A percentile compares a stretch with the other conserved stretches of the same genome.
phyloP scores from a whole-genome alignment of 64 coral and sea anemone species.

The Porites lutea region DNA sequence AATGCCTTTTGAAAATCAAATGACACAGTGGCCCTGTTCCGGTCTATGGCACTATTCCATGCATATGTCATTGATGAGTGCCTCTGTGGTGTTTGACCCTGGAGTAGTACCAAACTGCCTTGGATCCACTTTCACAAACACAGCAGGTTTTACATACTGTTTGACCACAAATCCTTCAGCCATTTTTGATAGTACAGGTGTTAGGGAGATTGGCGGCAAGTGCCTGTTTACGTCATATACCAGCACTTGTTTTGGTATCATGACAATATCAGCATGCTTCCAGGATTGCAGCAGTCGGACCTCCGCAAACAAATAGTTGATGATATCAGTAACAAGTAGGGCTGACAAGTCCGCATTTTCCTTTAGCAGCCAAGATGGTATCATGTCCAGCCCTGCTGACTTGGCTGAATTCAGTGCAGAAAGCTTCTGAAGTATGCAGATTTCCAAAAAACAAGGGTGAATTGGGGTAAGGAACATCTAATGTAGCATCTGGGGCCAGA shows the following conservation, averaged over 20 bases:
- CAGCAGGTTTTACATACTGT: slow-evolving; percentile 20
- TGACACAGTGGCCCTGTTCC: slow-evolving; percentile 8
- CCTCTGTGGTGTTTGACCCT: slow-evolving; percentile 6
- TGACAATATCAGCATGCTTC: slow-evolving; percentile 36
- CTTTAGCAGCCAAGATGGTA: slow-evolving; percentile 26
- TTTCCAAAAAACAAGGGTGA: not conserved
- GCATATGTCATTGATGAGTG: slow-evolving; percentile 11
- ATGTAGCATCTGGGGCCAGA: not conserved
- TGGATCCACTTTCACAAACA: slow-evolving; percentile 30
- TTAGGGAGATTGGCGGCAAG: slow-evolving; percentile 27
- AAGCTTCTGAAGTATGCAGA: too few relatives aligned
- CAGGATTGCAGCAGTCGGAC: slow-evolving; percentile 16
- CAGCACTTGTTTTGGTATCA: slow-evolving; percentile 29
- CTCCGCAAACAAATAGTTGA: slow-evolving; percentile 36
- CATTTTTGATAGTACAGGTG: slow-evolving; percentile 35
- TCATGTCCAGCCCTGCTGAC: not conserved
- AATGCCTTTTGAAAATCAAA: slow-evolving; percentile 4
- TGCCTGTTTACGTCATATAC: slow-evolving; percentile 44
- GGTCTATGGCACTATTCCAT: slow-evolving; percentile 25
- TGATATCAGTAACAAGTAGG: slow-evolving; percentile 32
- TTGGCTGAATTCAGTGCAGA: too few relatives aligned
- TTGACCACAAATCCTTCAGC: slow-evolving; percentile 41
- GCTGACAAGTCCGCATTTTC: slow-evolving; percentile 4
- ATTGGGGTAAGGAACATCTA: not conserved
- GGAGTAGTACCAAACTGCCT: slow-evolving; percentile 40